Evolutionary conservation across 2,888 invertebrate species (phyloP).

Genomic region (Nemotelus nigrinus): DNA sequence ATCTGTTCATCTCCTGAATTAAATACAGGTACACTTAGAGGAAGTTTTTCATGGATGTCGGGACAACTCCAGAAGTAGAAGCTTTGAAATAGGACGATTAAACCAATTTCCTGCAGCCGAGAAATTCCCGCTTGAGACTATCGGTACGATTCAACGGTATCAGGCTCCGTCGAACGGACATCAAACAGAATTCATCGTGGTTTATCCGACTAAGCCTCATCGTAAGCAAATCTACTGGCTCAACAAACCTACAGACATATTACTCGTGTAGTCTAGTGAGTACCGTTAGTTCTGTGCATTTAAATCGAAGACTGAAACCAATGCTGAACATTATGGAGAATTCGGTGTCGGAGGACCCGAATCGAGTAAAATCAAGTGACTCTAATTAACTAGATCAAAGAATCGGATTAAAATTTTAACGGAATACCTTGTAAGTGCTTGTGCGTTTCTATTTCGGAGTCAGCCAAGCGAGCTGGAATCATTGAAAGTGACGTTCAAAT

Average conservation of each 20-base stretch:
- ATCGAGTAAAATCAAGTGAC: conserved; percentile 29
- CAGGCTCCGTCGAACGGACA: no score
- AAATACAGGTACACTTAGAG: no score
- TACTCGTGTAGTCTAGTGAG: background rate
- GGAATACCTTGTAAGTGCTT: conserved; percentile 16
- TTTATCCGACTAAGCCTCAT: no score
- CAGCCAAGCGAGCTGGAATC: conserved; percentile 21
- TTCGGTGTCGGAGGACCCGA: conserved; percentile 3
- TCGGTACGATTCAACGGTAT: background rate
- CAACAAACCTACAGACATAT: background rate
- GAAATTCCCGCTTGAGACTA: conserved; percentile 10
- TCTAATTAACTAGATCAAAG: conserved; percentile 39
- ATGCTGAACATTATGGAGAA: conserved; percentile 16
- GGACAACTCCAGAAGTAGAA: no score
- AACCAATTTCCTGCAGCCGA: conserved; percentile 17
- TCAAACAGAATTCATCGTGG: no score
- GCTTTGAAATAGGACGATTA: conserved; percentile 1
- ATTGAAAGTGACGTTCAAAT: conserved; percentile 23
- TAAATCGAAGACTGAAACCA: conserved; percentile 2
- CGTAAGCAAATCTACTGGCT: background rate
- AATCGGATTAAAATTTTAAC: conserved; percentile 41
- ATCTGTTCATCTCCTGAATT: no score
- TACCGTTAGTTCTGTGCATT: conserved; percentile 9
- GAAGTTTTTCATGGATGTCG: no score
- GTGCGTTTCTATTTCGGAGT: conserved; percentile 26